Percentiles rank a stretch among this genome's conserved stretches.
phyloP scores from a whole-genome alignment of 2,797 vertebrate species.

The Dermochelys coriacea region DNA sequence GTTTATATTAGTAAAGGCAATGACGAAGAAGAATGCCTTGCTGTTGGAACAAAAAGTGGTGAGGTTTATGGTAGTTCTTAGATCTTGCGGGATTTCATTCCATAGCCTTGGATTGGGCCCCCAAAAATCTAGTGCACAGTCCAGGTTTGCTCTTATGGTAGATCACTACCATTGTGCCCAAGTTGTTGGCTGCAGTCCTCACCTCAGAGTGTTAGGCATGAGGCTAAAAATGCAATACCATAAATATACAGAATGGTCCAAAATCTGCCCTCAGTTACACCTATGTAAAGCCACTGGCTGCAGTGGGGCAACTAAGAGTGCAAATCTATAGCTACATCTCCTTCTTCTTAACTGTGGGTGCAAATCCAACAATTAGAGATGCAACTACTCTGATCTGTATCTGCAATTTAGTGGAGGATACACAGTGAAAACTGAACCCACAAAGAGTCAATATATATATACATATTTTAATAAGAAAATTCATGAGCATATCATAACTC shows the following conservation, averaged over 20 bases:
- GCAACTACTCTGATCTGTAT: neutral
- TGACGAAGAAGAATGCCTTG: neutral
- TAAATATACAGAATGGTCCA: neutral
- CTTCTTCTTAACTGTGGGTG: neutral
- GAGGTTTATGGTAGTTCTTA: neutral
- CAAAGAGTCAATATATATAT: neutral
- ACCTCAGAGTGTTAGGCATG: neutral
- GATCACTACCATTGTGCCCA: neutral
- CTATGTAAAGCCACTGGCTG: neutral
- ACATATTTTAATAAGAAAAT: neutral
- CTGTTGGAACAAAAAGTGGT: neutral
- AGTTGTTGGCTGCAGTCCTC: fast-evolving
- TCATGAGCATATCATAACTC: neutral
- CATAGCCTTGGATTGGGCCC: too few relatives aligned
- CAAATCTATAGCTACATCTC: neutral
- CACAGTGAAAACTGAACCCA: neutral
- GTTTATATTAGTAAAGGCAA: neutral
- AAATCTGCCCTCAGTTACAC: fast-evolving
- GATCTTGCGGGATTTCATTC: neutral
- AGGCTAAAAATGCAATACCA: neutral
- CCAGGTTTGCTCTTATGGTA: neutral
- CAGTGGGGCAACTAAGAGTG: neutral
- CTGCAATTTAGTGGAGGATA: neutral
- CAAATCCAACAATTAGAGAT: neutral
- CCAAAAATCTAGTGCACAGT: neutral